Evolutionary conservation across 2,888 invertebrate species (phyloP), one percentile per base, ranked within the genome.

Genomic region (Tromatobia lineatoria): DNA sequence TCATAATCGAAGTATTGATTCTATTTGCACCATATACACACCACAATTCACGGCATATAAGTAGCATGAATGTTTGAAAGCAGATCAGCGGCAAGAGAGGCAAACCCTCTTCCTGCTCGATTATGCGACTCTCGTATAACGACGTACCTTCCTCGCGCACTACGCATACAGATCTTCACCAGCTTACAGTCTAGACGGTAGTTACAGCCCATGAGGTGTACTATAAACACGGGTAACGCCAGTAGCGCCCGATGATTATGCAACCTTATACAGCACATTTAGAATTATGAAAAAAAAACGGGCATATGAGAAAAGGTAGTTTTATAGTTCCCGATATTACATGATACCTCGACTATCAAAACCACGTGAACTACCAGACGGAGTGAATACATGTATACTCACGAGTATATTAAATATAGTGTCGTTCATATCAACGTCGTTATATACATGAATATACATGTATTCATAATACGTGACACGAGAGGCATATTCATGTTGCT

Each of bases 401-500:
- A 57, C 38, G 23, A 54, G 54, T 42, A 57, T 29, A 82, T 82
- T 69, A 76, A 74, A 74, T 69, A 70, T 59, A 25, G 2, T 29
- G 23, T 11, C n/a, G 59, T 34, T 25, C 38, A 20, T 34, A 67
- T 57, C 47, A 20, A 42, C 54, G 42, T 45, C 45, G 8, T 20
- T 23, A 79, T 23, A 7, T 7, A 29, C 18, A 23, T 20, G 10
- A 13, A 15, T 57, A 57, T 25, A 57, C 13, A 54, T 10, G 20
- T 25, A 25, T 57, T 57, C 15, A 23, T 23, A 13, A 18, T 61
- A 38, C 20, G 67, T 52, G 73, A 74, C 61, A 69, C 73, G 66
- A 59, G 45, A 73, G 23, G 67, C 42, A 75, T 75, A 79, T 82
- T 75, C 82, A 69, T 79, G 74, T 74, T 20, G 78, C 64, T 82